Evolutionary conservation across 2,797 vertebrate species (phyloP).

Genomic region (Malacoraja senta): DNA sequence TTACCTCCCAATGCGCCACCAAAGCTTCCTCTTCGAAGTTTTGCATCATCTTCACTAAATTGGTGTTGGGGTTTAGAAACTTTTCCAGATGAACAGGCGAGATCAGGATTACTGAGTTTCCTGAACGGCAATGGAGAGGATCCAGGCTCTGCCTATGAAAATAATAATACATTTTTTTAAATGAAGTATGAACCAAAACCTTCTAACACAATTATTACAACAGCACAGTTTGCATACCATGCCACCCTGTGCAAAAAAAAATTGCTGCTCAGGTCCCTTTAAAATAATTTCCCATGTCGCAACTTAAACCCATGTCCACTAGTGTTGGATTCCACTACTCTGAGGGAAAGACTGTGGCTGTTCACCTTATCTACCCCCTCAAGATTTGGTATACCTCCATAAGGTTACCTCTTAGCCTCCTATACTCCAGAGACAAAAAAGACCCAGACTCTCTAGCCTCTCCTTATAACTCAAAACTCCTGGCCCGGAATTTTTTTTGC

Average conservation of each 20-base stretch:
- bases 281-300: too few species aligned
- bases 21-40: slow-evolving; percentile 77
- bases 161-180: slow-evolving; percentile 39
- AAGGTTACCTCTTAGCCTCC: too few species aligned
- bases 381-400: too few species aligned
- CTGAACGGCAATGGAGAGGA: slow-evolving; percentile 78
- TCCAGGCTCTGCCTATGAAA: slow-evolving; percentile 64
- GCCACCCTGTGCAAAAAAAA: background rate
- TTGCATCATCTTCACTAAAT: slow-evolving; percentile 86
- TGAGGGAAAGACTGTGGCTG: too few species aligned
- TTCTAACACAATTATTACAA: background rate
- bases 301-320: too few species aligned
- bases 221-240: background rate
- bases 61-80: slow-evolving; percentile 79
- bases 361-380: too few species aligned
- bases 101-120: slow-evolving; percentile 92
- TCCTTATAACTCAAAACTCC: too few species aligned
- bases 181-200: background rate
- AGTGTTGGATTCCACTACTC: too few species aligned
- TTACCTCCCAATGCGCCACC: slow-evolving; percentile 76
- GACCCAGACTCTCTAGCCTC: too few species aligned
- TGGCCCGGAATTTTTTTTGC: too few species aligned
- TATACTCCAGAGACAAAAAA: too few species aligned
- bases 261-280: too few species aligned
- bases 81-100: slow-evolving; percentile 76